Base-by-base conservation (phyloP, 1,140 invertebrate genomes). In the Cherax destructor region DNA sequence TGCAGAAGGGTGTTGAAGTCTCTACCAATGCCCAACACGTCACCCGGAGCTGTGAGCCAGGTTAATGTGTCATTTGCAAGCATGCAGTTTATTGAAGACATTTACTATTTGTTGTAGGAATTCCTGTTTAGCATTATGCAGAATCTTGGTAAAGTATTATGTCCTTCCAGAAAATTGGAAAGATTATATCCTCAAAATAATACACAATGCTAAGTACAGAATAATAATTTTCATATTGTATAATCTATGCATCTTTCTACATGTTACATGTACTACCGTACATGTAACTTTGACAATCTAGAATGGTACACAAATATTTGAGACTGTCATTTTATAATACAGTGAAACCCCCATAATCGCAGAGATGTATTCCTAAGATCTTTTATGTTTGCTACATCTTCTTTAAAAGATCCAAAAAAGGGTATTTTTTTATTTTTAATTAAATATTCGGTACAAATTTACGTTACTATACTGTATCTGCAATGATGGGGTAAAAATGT, bases 41-140 rank as follows among this genome's bases (percentile, higher is more conserved):
- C 85, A 47, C 50, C 85, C 50, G 50, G 72, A 78, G 85, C 85
- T 86, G 85, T 78, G 65, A 77, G 74, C 78, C 85, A 86, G 74
- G 85, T 86, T 86, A 86, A 65, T 86, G 56, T 74, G 81, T 83
- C 81, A 83, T 65, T 65, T 65, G 69, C 7, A 41, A 21, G 50
- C 85, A 78, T 86, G 85, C 85, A 24, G n/a, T 59, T 81, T 24
- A 30, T 77, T 30, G 47, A n/a, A 11, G 74, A 6, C 56, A 81
- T 10, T 81, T 56, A 21, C 30, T 86, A 72, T 52, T 6, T 50
- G 59, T n/a, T 59, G 13, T 61, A 81, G 79, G 21, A n/a, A 86
- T 76, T 78, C 30, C 6, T 76, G 74, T 11, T 50, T 18, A 47
- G 24, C 83, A 86, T 77, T n/a, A 52, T 86, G 52, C 69, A 86